phyloP scores from a whole-genome alignment of 2,113 vertebrate species.

The Ptilorrhoa leucosticta region DNA sequence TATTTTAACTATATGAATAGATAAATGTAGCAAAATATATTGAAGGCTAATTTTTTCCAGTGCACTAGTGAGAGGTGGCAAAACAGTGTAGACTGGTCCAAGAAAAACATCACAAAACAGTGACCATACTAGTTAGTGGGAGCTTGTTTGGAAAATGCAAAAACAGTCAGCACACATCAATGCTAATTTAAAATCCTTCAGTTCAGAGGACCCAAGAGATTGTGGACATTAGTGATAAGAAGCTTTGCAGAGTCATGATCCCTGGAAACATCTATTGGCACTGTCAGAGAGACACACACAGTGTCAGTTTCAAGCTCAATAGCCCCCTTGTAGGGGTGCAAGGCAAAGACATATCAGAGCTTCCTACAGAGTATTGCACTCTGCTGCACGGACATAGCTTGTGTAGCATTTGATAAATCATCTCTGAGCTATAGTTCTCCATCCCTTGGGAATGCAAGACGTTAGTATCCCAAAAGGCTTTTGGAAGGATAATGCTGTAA shows the following conservation, averaged over 20 bases:
- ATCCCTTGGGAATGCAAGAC: neutral
- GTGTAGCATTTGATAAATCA: neutral
- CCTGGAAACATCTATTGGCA: neutral
- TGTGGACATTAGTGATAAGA: neutral
- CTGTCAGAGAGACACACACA: neutral
- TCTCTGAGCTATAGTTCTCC: neutral
- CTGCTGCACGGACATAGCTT: neutral
- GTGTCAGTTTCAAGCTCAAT: neutral
- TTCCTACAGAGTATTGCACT: neutral
- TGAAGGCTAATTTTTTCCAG: neutral
- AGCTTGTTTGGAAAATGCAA: neutral
- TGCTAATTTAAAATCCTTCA: neutral
- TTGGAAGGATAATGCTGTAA: neutral
- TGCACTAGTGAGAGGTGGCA: neutral
- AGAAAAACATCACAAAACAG: neutral
- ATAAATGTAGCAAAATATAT: neutral
- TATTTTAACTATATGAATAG: neutral
- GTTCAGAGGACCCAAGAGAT: neutral
- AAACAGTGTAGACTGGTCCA: neutral
- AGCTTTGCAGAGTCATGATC: neutral
- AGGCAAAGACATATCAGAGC: neutral
- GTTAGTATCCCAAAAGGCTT: neutral
- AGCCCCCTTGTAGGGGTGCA: neutral
- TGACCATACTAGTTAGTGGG: neutral
- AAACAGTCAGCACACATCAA: neutral